Base-by-base conservation (phyloP, 2,797 vertebrate species). In the Lepilemur septentrionalis region DNA sequence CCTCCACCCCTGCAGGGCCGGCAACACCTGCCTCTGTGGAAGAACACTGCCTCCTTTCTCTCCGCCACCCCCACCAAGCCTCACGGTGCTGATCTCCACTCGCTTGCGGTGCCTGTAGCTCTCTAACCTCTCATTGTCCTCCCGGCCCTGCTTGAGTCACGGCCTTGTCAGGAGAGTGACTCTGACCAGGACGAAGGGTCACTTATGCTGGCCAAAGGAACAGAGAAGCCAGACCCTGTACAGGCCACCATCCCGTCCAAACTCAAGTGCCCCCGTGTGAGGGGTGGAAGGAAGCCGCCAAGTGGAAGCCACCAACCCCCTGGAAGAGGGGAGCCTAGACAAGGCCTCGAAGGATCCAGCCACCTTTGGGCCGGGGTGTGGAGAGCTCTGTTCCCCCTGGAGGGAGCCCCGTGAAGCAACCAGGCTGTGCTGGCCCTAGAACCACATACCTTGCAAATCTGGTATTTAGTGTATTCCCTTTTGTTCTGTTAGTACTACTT, bases 61-160 rank as follows among this genome's bases (percentile, higher is more conserved):
- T 4, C 63, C 4, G 23, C 9, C 41, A n/a, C 25, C 13, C 55
- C 84, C 0, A 1, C 18, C 0, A 0, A 0, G 23, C 11, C 8
- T 35, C 3, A 2, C 10, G 25, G 11, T 78, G 38, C 38, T 35
- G 50, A n/a, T 52, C 41, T 50, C 5, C 22, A 14, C 7, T 46
- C 48, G 6, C 18, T 9, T 9, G n/a, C 2, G 0, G 43, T 48
- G 20, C 65, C 32, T 11, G 48, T 35, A 67, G 30, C 38, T 78
- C 90, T 38, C 81, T 61, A 35, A 35, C 30, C 81, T 35, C 32
- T 20, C 52, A 1, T 20, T 83, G n/a, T 38, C 32, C 14, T 35
- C 65, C 67, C 25, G 63, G 48, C 41, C 70, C 25, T 43, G 43
- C 38, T 52, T 57, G 7, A 79, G 35, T 46, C 10, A 15, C 10